Evolutionary conservation across 2,888 invertebrate genomes (phyloP).

Genomic region (Apamea epomidion): DNA sequence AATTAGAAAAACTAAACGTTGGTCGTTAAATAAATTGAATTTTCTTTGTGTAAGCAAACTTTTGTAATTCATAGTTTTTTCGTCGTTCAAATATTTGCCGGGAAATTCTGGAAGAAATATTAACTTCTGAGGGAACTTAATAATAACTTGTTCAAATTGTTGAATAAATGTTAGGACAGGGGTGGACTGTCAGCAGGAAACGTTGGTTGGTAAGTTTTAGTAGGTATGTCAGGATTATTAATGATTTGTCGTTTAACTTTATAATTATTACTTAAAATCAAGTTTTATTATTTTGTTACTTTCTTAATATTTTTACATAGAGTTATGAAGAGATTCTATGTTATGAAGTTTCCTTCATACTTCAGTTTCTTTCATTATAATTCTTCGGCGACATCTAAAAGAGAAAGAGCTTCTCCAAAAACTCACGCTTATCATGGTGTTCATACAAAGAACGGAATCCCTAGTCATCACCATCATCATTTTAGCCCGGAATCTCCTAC

Average conservation of each 20-base stretch:
- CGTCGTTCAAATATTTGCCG: slow-evolving; percentile 38
- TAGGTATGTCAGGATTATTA: neutral
- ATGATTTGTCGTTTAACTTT: neutral
- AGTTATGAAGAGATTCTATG: neutral
- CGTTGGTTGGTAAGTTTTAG: slow-evolving; percentile 7
- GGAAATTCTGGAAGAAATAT: slow-evolving; percentile 39
- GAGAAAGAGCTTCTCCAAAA: neutral
- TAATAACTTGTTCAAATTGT: slow-evolving; percentile 33
- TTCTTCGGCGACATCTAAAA: too few species aligned
- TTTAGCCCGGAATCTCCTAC: too few species aligned
- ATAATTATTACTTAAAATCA: neutral
- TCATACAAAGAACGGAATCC: neutral
- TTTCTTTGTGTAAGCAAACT: slow-evolving; percentile 50
- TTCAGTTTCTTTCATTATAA: neutral
- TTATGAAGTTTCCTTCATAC: neutral
- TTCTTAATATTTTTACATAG: neutral
- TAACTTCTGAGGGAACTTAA: slow-evolving; percentile 37
- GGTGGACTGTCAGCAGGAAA: neutral
- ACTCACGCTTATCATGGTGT: neutral
- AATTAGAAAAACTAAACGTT: slow-evolving; percentile 60
- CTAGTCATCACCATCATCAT: too few species aligned
- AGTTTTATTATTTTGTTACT: neutral
- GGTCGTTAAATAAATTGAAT: slow-evolving; percentile 58
- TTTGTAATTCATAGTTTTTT: slow-evolving; percentile 58
- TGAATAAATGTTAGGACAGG: slow-evolving; percentile 27